A percentile compares a stretch with the other conserved stretches of the same genome.
Evolutionary conservation across 2,797 vertebrate species (phyloP).

Genomic region (Enteromius trimaculatus): DNA sequence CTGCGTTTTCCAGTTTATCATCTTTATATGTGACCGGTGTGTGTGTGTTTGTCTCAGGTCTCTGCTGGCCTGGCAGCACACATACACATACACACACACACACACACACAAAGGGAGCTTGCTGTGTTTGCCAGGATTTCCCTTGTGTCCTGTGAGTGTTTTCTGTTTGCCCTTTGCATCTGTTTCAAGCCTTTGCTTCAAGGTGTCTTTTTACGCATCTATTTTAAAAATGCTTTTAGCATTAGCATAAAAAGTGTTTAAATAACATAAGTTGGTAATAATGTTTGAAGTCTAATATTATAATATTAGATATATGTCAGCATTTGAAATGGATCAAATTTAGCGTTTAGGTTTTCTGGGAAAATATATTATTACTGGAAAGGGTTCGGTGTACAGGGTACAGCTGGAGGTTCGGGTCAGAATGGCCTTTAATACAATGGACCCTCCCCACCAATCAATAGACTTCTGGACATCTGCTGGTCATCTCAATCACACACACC

Average conservation of each 20-base stretch:
- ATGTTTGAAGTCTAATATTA: neutral
- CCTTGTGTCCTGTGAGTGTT: constrained; percentile 8
- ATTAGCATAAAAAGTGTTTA: no score
- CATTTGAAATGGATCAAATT: no score
- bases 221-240: neutral
- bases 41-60: neutral
- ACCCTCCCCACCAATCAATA: constrained; percentile 22
- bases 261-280: neutral
- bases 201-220: neutral
- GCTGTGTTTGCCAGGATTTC: constrained; percentile 19
- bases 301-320: neutral
- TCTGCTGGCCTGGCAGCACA: neutral
- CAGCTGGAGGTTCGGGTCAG: neutral
- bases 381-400: neutral
- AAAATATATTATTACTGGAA: neutral
- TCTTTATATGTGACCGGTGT: neutral
- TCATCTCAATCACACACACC: neutral
- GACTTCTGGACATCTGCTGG: constrained; percentile 26
- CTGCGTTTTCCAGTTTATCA: neutral
- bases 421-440: constrained; percentile 7
- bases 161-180: constrained; percentile 12
- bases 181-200: neutral
- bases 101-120: neutral
- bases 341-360: neutral
- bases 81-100: neutral